These are phyloP conservation scores for Tiliqua scincoides DNA, from an alignment of 2,113 vertebrate genomes.

Conservation along the genomic window DNA sequence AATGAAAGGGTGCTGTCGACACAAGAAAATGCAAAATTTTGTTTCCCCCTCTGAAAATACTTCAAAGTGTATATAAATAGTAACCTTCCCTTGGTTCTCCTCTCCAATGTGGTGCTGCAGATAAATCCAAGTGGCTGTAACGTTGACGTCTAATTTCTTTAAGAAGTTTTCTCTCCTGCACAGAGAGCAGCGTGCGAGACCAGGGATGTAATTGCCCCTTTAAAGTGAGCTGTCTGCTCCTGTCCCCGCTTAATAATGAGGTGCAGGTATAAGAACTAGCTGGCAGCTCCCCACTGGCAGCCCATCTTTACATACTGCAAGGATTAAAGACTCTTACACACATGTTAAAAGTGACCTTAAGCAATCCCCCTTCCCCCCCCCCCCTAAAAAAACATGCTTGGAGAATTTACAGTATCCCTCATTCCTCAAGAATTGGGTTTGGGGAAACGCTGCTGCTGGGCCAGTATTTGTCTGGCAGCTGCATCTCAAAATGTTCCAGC, in stretches of 20 bases:
- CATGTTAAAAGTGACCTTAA: not conserved
- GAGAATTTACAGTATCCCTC: not conserved
- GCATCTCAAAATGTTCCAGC: not conserved
- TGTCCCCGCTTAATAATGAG: constrained; percentile 59
- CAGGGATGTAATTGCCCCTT: constrained; percentile 62
- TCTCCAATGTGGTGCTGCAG: constrained; percentile 58
- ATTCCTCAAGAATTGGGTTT: not conserved
- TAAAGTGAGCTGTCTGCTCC: constrained; percentile 68
- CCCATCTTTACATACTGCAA: not conserved
- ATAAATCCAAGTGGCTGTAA: constrained; percentile 74
- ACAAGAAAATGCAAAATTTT: constrained; percentile 64
- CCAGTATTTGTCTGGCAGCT: not conserved
- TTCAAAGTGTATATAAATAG: constrained; percentile 71
- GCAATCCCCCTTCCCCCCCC: not conserved
- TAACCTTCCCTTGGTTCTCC: constrained; percentile 41
- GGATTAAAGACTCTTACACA: not conserved
- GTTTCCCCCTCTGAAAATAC: constrained; percentile 67
- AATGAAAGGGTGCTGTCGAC: constrained; percentile 64
- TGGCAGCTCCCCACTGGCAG: constrained; percentile 5
- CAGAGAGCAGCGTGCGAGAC: constrained; percentile 58
- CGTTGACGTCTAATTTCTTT: constrained; percentile 69
- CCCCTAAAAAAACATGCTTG: not conserved
- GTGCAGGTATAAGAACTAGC: constrained; percentile 33
- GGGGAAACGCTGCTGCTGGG: not conserved
- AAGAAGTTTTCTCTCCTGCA: constrained; percentile 70